Percentiles rank a stretch among this genome's conserved stretches.
Evolutionary conservation across 2,113 vertebrate species (phyloP).

Genomic region (Bos indicus): DNA sequence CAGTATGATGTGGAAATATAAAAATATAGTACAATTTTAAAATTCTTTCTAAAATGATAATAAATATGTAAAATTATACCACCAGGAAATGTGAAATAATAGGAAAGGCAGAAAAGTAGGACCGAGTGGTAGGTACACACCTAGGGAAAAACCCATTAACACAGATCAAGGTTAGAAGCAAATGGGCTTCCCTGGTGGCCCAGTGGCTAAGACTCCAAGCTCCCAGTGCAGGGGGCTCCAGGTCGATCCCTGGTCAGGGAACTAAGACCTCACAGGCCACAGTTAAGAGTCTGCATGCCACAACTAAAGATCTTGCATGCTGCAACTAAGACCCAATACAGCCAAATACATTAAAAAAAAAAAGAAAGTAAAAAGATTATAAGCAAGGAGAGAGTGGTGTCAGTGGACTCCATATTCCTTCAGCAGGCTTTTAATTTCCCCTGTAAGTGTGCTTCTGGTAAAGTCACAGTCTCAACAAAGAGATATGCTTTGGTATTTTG

Average conservation of each 20-base stretch:
- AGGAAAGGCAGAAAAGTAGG: background rate
- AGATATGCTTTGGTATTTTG: background rate
- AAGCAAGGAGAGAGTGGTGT: background rate
- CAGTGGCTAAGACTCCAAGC: background rate
- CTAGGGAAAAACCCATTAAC: background rate
- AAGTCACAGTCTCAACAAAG: background rate
- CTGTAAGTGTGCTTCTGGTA: background rate
- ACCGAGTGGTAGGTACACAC: fast-evolving
- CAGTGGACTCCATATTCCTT: too few species aligned
- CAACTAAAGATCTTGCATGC: background rate
- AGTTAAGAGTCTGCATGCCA: background rate
- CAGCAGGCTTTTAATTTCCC: background rate
- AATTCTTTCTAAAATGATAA: background rate
- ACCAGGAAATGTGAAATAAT: background rate
- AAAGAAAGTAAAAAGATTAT: too few species aligned
- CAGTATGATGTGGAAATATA: background rate
- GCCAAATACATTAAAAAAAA: background rate
- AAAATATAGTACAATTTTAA: background rate
- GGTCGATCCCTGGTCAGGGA: background rate
- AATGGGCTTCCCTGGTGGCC: background rate
- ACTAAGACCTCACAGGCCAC: background rate
- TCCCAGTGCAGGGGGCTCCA: background rate
- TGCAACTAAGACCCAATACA: background rate
- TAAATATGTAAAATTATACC: background rate
- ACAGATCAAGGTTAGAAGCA: fast-evolving